These are phyloP conservation scores for Pollicipes pollicipes DNA, from an alignment of 1,140 invertebrate genomes.

Conservation along the genomic window DNA sequence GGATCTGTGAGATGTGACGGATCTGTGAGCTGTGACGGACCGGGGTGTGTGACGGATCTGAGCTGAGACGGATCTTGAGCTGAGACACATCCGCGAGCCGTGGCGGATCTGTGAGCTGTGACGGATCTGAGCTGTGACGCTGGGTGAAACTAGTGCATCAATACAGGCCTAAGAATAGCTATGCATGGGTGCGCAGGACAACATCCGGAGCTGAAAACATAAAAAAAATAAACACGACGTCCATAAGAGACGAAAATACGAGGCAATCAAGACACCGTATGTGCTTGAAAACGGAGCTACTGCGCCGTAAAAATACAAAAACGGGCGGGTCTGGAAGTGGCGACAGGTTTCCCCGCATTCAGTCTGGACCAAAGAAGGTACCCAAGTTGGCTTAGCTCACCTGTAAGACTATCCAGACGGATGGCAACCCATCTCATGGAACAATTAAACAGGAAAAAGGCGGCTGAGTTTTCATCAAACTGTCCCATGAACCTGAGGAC, in stretches of 20 bases:
- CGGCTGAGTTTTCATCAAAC: conserved; percentile 35
- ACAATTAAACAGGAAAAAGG: conserved; percentile 36
- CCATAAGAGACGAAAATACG: not conserved
- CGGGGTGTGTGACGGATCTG: too few relatives aligned
- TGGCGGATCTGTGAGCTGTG: too few relatives aligned
- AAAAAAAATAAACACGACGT: conserved; percentile 11
- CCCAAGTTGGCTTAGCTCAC: conserved; percentile 17
- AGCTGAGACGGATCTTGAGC: too few relatives aligned
- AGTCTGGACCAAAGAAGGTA: not conserved
- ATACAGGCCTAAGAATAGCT: too few relatives aligned
- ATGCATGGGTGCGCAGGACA: too few relatives aligned
- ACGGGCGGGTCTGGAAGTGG: too few relatives aligned
- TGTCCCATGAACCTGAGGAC: conserved; percentile 37
- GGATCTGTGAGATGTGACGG: conserved; percentile 27
- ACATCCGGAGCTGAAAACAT: conserved; percentile 18
- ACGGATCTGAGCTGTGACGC: too few relatives aligned
- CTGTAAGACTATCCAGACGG: conserved; percentile 40
- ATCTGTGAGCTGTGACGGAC: conserved; percentile 18
- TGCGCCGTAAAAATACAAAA: too few relatives aligned
- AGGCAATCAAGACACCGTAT: not conserved
- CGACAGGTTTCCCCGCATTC: not conserved
- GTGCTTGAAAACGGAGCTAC: too few relatives aligned
- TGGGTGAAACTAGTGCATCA: too few relatives aligned
- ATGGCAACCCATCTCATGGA: conserved; percentile 48
- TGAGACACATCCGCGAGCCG: too few relatives aligned